Percentiles rank a stretch among this genome's conserved stretches.
Conservation (phyloP, 64 coral and sea anemone species). For the Platygyra sinensis region DNA sequence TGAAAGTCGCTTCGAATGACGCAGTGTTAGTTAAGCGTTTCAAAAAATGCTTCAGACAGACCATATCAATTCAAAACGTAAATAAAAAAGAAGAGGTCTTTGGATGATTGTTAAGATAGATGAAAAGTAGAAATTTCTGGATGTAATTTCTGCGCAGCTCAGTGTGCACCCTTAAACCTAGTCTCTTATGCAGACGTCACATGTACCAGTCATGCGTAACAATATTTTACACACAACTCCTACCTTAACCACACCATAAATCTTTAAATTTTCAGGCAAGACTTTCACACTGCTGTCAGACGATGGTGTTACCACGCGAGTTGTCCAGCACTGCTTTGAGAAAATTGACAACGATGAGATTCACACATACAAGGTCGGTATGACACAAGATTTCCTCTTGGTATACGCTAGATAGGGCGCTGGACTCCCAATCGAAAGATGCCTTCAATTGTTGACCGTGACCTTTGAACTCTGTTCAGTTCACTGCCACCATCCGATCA, state of each 20-base stretch:
- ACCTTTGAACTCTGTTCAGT: too few species aligned
- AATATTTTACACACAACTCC: too few species aligned
- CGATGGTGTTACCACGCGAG: constrained; percentile 77
- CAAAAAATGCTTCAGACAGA: too few species aligned
- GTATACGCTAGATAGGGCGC: neutral
- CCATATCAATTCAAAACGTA: too few species aligned
- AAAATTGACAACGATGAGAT: constrained; percentile 77
- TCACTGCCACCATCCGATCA: too few species aligned
- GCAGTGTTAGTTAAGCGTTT: too few species aligned
- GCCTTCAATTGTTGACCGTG: neutral
- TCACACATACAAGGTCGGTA: constrained; percentile 70
- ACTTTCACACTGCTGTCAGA: constrained; percentile 85
- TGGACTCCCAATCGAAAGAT: neutral
- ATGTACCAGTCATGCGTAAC: too few species aligned
- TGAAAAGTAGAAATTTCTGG: too few species aligned
- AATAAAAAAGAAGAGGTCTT: too few species aligned
- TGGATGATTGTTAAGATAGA: too few species aligned
- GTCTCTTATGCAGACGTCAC: neutral
- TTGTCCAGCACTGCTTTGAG: constrained; percentile 84
- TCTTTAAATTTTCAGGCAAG: constrained; percentile 56
- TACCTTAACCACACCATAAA: neutral
- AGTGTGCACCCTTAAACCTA: neutral
- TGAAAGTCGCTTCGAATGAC: too few species aligned
- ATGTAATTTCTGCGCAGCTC: too few species aligned
- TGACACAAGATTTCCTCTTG: neutral